Evolutionary conservation across 2,113 vertebrate genomes (phyloP).

Genomic region (Chaetodon auriga): DNA sequence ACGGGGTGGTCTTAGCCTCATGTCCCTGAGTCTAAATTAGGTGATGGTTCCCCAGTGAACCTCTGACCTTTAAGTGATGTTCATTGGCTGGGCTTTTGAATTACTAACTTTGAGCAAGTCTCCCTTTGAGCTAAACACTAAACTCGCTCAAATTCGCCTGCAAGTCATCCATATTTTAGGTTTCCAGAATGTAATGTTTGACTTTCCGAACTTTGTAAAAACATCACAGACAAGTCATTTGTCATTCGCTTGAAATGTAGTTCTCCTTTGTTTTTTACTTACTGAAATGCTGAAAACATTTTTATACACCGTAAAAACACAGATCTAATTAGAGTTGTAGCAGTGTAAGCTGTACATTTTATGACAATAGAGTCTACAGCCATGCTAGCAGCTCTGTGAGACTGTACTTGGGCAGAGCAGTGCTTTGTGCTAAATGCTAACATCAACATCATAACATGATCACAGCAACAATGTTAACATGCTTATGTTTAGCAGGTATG

Average conservation of each 20-base stretch:
- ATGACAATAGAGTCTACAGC: background rate
- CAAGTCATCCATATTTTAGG: background rate
- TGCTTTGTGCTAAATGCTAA: background rate
- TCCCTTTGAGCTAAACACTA: background rate
- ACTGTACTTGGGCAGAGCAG: background rate
- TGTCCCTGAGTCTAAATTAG: background rate
- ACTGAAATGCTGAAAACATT: background rate
- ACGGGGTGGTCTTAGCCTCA: background rate
- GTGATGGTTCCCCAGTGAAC: background rate
- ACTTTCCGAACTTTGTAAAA: background rate
- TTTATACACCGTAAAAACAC: too few relatives aligned
- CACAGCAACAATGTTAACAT: background rate
- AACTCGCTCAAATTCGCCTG: background rate
- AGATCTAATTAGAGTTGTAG: too few relatives aligned
- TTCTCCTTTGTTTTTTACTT: background rate
- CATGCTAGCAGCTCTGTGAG: background rate
- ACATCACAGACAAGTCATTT: background rate
- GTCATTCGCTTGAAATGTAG: background rate
- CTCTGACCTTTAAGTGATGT: background rate
- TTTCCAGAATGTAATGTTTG: background rate
- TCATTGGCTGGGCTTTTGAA: background rate
- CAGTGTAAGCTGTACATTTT: too few relatives aligned
- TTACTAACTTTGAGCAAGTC: conserved; percentile 23
- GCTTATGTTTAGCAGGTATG: background rate
- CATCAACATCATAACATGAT: background rate